Base-by-base conservation (phyloP, 2,888 invertebrate genomes). In the Cerastis rubricosa region DNA sequence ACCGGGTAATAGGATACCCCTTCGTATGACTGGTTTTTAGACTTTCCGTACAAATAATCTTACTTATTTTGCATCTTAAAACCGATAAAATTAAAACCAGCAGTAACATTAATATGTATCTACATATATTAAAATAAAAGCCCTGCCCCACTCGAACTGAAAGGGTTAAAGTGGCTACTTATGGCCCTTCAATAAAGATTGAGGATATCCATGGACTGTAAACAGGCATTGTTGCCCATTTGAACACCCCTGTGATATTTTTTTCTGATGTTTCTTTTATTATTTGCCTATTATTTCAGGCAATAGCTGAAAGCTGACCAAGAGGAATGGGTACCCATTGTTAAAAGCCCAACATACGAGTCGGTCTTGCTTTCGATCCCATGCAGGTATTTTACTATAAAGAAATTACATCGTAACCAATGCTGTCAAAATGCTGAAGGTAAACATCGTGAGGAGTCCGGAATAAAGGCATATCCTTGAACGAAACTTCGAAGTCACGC, bases 161-260 rank as follows among this genome's bases (percentile, higher is more conserved):
- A 65, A 72, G 76, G 76, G 64, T 72, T 63, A 49, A 76, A 78
- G 63, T 65, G 76, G 51, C 61, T 59, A 77, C 86, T 85, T 66
- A 5, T 7, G 54, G 25, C 66, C 74, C 83, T 75, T 57, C 51
- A 47, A 66, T 76, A 70, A 40, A 73, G 64, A 76, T 85, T 67
- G 29, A 71, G 73, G 72, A 71, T 79, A 79, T 79, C 59, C 47
- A 35, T 68, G 12, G 12, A 29, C 19, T 59, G 25, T 54, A 84
- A 82, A 84, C 51, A 84, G 29, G 47, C 22, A 79, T 68, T 79
- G 70, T 79, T 79, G 64, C 51, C 51, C 8, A 66, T 54, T 61
- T 54, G 8, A 61, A 64, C 25, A 63, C 54, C 47, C 70, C n/a
- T 35, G 8, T 71, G 54, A 57, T 81, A 40, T 71, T 61, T 45